Base-by-base conservation (phyloP, 2,888 invertebrate species). In the Clunio marinus region DNA sequence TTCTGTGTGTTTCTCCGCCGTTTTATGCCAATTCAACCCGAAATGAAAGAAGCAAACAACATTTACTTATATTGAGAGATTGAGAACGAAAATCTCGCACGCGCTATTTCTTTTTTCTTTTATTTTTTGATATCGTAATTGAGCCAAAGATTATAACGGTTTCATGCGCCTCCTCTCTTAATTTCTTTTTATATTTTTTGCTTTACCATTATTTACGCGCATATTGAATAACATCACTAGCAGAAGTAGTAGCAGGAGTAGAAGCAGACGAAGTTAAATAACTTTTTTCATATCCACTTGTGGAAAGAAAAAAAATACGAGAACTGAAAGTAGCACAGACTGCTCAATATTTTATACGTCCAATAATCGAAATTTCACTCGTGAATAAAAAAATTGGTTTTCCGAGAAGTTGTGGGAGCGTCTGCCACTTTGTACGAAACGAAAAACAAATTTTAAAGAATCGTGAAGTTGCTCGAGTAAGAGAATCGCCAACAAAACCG, bases 131-230 rank as follows among this genome's bases (percentile, higher is more conserved):
- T 51, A 17, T 51, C 17, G 51, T 51, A 17, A n/a, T 51, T 17
- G n/a, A 10, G 8, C 17, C 51, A 51, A 15, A 51, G 51, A 51
- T 51, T 51, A 51, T 51, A 51, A 51, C 51, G 51, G 51, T 17
- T 51, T 51, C 4, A 51, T 8, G 10, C 32, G 32, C 10, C 41
- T 41, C 41, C 10, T 51, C 51, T 51, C 22, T 51, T 17, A n/a
- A n/a, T n/a, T n/a, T n/a, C n/a, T n/a, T n/a, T 22, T 17, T 4
- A 51, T 51, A 22, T 20, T 20, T 51, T 2, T 51, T 41, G 22
- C 51, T 17, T 32, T 32, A 15, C 51, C 20, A 51, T n/a, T 41
- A 41, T 41, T 51, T 51, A 51, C 22, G 22, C 20, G 51, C 51
- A 51, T 51, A 32, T 32, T 32, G 4, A 32, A 32, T 7, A 32